Base-by-base conservation (phyloP, 2,888 invertebrate species). In the Heliconius sara region DNA sequence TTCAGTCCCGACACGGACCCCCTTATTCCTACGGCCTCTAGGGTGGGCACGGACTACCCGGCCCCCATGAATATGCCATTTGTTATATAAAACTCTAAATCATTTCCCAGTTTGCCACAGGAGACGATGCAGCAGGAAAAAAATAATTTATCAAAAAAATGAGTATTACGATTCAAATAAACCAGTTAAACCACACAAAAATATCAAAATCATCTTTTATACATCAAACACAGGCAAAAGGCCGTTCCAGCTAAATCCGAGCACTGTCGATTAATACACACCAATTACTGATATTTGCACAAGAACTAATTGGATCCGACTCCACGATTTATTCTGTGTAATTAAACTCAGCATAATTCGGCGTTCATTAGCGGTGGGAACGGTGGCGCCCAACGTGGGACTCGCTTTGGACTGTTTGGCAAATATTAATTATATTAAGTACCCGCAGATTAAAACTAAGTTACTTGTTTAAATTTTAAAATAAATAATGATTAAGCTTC, bases 241-340 rank as follows among this genome's bases (percentile, higher is more conserved):
- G 68, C 47, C 60, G 22, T 57, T 67, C 66, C 30, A 80, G 72
- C 79, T 71, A 75, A 82, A 77, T 65, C 67, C 78, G 75, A 79
- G 82, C 82, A 83, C 84, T 82, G 87, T 86, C 90, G 85, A 91
- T 92, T 90, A 91, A 89, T 88, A 89, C 86, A 89, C 86, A 81
- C 87, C 92, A 91, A 93, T 93, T 92, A 91, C 89, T 85, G 87
- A 86, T 91, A 90, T 93, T 93, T 93, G 90, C 84, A 88, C 89
- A 87, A 87, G 87, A 85, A 83, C 89, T 93, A 92, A 92, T 92
- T 91, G 91, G 91, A 89, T 90, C 86, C 84, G 82, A 80, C 82
- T 83, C 83, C 84, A 84, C 86, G 86, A 86, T 88, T 87, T 86
- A 85, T 87, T 86, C 86, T 75, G 82, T 80, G 81, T 83, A 81